Evolutionary conservation across 2,797 vertebrate species (phyloP), one percentile per base, ranked within the genome.

Genomic region (Kryptopterus vitreolus): DNA sequence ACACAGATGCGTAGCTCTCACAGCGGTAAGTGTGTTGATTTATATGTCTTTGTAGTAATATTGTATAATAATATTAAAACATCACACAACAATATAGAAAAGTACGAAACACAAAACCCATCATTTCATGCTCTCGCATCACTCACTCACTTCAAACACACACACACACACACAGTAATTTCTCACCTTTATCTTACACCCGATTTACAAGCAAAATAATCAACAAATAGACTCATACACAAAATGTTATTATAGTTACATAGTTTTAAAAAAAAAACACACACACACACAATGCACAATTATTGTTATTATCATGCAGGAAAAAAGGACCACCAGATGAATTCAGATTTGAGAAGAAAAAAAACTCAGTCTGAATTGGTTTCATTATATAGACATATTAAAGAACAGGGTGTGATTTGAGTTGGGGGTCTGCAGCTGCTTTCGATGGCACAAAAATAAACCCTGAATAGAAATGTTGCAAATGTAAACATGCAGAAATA

Each of bases 21-120:
- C 70, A 57, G 31, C 31, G 52, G 18, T 31, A 50, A 70, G 70
- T 72, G 52, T 72, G 31, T 35, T n/a, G 52, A 38, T 57, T 72
- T 38, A 53, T 11, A 55, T n/a, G 50, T 29, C 66, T 29, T 24
- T 50, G 48, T 35, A 72, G 9, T 72, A 6, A 33, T 53, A 52
- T 9, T 43, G 38, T 50, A 50, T 3, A 53, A 31, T 10, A 26
- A 48, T 29, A 18, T 20, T 69, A 1, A 50, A 20, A 5, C 16
- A 20, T 70, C 15, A 13, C 48, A 53, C 6, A 18, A 33, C 48
- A 20, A 1, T 0, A 29, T 15, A 50, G 1, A 22, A 18, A 31
- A 33, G 20, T 24, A 31, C 53, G 7, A 33, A 53, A 55, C 50
- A 31, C 9, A 29, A 4, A 10, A n/a, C 15, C 63, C 29, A 43